Evolutionary conservation across 35 echinoderm and acorn worm species (phyloP).

Genomic region (Diadema setosum): DNA sequence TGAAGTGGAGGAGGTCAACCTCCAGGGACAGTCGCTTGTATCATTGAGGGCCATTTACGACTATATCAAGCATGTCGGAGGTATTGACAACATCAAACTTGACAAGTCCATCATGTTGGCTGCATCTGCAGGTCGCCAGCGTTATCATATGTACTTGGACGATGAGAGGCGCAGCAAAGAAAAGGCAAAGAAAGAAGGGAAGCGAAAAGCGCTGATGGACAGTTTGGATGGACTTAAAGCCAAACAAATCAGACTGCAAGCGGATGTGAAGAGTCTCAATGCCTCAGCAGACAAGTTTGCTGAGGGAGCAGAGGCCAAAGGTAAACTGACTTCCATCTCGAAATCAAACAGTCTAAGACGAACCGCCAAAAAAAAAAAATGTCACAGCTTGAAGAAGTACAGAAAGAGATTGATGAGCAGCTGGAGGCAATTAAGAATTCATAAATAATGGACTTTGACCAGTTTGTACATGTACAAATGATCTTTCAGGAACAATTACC

Average conservation of each 20-base stretch:
- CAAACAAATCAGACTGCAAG: conserved; percentile 46
- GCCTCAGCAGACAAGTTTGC: conserved; percentile 64
- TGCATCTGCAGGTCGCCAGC: conserved; percentile 57
- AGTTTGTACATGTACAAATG: background rate
- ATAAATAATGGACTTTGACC: background rate
- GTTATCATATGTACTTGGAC: conserved; percentile 48
- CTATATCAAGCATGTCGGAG: conserved; percentile 62
- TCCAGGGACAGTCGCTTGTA: conserved; percentile 12
- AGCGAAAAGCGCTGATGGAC: conserved; percentile 32
- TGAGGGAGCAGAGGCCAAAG: conserved; percentile 44
- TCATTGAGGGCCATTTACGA: conserved; percentile 40
- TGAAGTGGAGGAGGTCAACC: conserved; percentile 58
- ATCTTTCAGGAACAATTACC: background rate
- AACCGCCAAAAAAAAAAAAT: conserved; percentile 28
- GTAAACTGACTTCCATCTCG: conserved; percentile 43
- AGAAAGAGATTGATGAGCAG: conserved; percentile 32
- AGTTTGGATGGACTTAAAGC: conserved; percentile 47
- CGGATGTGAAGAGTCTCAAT: conserved; percentile 38
- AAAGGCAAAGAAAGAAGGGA: conserved; percentile 17
- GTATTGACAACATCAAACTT: conserved; percentile 18
- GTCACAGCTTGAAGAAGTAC: background rate
- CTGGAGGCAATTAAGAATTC: conserved; percentile 38
- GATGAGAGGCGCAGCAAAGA: conserved; percentile 31
- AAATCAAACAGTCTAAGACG: conserved; percentile 67
- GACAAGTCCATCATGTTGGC: background rate